Evolutionary conservation across 2,113 vertebrate genomes (phyloP).

Genomic region (Helogale parvula): DNA sequence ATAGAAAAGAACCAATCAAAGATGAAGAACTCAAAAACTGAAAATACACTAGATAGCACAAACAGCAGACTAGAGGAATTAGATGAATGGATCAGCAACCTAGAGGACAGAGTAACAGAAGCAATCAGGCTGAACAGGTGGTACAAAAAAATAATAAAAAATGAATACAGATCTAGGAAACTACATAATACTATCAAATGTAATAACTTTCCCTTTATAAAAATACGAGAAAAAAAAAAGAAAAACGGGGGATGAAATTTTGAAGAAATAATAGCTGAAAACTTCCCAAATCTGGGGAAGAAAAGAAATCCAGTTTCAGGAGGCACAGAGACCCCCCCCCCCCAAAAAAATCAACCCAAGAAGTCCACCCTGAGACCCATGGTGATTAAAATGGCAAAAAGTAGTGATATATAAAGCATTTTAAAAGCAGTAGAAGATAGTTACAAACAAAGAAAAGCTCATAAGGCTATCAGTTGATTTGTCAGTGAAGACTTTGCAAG

Average conservation of each 20-base stretch:
- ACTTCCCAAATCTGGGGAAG: background rate
- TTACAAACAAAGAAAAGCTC: background rate
- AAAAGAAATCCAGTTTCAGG: background rate
- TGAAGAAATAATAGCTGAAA: background rate
- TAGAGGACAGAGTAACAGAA: background rate
- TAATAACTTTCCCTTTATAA: background rate
- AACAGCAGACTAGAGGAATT: background rate
- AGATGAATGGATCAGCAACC: background rate
- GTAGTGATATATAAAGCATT: background rate
- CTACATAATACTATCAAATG: background rate
- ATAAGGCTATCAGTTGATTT: background rate
- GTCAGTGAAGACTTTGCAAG: background rate
- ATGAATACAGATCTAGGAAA: background rate
- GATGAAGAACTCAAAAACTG: background rate
- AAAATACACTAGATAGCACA: background rate
- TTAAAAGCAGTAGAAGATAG: background rate
- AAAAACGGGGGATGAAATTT: background rate
- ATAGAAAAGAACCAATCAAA: background rate
- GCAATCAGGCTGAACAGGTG: background rate
- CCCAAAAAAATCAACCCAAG: background rate
- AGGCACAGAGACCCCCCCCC: background rate
- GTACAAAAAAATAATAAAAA: background rate
- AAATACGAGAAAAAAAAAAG: background rate
- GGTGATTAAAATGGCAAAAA: background rate
- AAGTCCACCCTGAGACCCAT: background rate